phyloP scores from a whole-genome alignment of 1,140 invertebrate species.

The Paracyclopina nana region DNA sequence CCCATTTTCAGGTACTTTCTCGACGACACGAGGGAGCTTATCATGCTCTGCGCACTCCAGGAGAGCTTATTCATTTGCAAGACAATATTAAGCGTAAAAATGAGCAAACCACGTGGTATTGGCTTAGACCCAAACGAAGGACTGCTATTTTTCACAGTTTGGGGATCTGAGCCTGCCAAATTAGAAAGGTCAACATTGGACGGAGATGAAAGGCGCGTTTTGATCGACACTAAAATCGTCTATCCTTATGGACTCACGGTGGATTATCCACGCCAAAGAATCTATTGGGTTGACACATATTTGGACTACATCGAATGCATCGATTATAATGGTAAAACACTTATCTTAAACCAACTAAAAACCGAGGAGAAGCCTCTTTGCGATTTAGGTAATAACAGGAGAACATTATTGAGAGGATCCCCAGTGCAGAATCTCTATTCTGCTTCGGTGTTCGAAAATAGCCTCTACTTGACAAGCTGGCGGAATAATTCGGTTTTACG shows the following conservation, averaged over 20 bases:
- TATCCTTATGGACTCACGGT: slow-evolving; percentile 47
- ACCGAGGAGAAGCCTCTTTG: too few relatives aligned
- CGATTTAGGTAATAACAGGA: too few relatives aligned
- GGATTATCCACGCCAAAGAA: slow-evolving; percentile 44
- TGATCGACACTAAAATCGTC: slow-evolving; percentile 41
- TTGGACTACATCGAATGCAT: slow-evolving; percentile 47
- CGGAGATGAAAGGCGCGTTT: slow-evolving; percentile 31
- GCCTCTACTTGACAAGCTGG: slow-evolving; percentile 19
- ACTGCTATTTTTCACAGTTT: slow-evolving; percentile 55
- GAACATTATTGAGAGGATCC: slow-evolving; percentile 38
- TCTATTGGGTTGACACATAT: slow-evolving; percentile 61
- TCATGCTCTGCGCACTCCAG: slow-evolving; percentile 43
- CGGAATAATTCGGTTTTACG: slow-evolving; percentile 1
- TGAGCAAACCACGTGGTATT: slow-evolving; percentile 50
- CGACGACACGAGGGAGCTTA: slow-evolving; percentile 45
- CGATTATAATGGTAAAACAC: slow-evolving; percentile 44
- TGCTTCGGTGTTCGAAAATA: slow-evolving; percentile 18
- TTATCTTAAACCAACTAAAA: too few relatives aligned
- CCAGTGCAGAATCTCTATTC: slow-evolving; percentile 24
- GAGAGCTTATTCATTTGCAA: slow-evolving; percentile 35
- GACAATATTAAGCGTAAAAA: slow-evolving; percentile 43
- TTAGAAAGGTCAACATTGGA: slow-evolving; percentile 40
- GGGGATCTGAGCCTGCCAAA: slow-evolving; percentile 38
- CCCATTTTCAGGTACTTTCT: too few relatives aligned
- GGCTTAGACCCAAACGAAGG: slow-evolving; percentile 54